phyloP scores from a whole-genome alignment of 92 coral and sea anemone species.

The Desmophyllum pertusum region DNA sequence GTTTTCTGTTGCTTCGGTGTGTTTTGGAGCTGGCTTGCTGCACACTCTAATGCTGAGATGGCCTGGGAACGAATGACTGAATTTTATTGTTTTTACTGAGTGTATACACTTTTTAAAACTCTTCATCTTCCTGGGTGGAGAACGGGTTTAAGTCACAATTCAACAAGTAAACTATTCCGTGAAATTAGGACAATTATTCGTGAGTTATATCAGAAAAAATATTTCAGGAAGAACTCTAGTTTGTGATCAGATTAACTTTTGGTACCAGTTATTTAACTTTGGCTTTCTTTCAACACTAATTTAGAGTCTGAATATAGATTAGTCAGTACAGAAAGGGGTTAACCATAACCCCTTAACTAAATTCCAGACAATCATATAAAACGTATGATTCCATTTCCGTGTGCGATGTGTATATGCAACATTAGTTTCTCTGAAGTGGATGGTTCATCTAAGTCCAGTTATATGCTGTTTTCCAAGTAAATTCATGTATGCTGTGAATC shows the following conservation, averaged over 20 bases:
- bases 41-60: not conserved
- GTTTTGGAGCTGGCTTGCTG: conserved; percentile 8
- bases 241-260: not conserved
- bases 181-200: not conserved
- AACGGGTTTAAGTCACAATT: not conserved
- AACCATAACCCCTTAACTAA: no score
- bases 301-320: no score
- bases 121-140: not conserved
- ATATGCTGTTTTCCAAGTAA: no score
- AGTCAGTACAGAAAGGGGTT: not conserved
- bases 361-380: not conserved
- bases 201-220: no score
- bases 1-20: not conserved
- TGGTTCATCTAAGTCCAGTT: no score
- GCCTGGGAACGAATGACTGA: conserved; percentile 37
- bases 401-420: no score
- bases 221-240: no score
- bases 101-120: no score
- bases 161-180: not conserved
- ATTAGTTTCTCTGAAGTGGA: no score
- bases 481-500: no score
- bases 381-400: no score
- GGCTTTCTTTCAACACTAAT: no score
- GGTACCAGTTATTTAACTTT: not conserved
- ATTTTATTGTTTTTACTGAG: not conserved